Evolutionary conservation across 2,888 invertebrate genomes (phyloP).

Genomic region (Bimastos eiseni): DNA sequence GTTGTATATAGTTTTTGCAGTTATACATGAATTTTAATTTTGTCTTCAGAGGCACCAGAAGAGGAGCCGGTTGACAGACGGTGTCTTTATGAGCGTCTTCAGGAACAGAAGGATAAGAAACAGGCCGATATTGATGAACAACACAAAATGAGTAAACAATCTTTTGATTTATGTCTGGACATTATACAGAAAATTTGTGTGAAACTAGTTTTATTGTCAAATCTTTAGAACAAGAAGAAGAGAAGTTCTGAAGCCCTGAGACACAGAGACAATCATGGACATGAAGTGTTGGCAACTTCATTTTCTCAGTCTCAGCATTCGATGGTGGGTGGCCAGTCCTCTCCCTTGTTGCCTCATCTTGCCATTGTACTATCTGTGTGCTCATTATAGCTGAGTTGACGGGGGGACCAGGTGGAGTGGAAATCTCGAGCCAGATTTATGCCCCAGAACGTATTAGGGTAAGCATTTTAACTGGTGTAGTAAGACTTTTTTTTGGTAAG

Average conservation of each 20-base stretch:
- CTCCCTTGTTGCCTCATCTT: no score
- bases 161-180: no score
- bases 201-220: background rate
- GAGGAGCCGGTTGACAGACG: conserved; percentile 66
- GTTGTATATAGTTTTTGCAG: background rate
- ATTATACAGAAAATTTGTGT: background rate
- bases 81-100: conserved; percentile 86
- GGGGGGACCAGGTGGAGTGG: no score
- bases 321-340: no score
- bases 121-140: conserved; percentile 94
- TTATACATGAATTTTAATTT: background rate
- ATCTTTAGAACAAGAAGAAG: background rate
- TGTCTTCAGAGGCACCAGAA: conserved; percentile 74
- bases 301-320: no score
- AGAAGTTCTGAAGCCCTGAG: no score
- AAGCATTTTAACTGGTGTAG: background rate
- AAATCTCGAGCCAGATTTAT: no score
- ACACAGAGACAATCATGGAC: no score
- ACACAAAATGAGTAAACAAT: conserved; percentile 36
- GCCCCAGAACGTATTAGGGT: no score
- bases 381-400: no score
- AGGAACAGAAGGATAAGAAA: conserved; percentile 87
- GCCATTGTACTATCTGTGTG: no score
- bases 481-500: background rate
- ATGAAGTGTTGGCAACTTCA: no score